Conservation (phyloP, 2,797 vertebrate species). For the Hyperoplus lanceolatus region DNA sequence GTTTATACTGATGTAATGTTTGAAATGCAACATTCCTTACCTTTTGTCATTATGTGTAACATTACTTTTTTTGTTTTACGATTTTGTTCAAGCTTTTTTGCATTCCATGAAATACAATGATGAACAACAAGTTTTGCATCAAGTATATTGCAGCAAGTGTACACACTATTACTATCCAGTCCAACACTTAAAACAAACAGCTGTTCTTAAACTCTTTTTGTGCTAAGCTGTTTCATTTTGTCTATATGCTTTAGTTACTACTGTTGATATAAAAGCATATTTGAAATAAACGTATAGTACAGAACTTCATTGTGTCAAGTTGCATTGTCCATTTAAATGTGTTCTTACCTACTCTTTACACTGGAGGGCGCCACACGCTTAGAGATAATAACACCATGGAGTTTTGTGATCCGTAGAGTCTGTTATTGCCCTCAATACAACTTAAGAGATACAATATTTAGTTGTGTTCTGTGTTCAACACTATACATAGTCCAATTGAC, state of each 20-base stretch:
- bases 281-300: not conserved
- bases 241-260: not conserved
- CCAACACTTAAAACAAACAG: not conserved
- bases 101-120: slow-evolving; percentile 3
- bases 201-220: not conserved
- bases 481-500: not conserved
- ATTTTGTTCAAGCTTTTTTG: not conserved
- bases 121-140: not conserved
- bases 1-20: not conserved
- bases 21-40: not conserved
- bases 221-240: not conserved
- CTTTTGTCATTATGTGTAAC: not conserved
- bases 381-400: not conserved
- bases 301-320: not conserved
- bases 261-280: not conserved
- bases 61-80: not conserved
- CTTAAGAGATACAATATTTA: not conserved
- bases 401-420: slow-evolving; percentile 74
- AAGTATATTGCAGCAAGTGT: too few relatives aligned
- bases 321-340: not conserved
- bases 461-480: not conserved
- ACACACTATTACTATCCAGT: not conserved
- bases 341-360: slow-evolving; percentile 19
- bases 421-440: not conserved
- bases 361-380: slow-evolving; percentile 33